Conservation (phyloP, 2,113 vertebrate species). For the Cyphomyrus plagiostoma region DNA sequence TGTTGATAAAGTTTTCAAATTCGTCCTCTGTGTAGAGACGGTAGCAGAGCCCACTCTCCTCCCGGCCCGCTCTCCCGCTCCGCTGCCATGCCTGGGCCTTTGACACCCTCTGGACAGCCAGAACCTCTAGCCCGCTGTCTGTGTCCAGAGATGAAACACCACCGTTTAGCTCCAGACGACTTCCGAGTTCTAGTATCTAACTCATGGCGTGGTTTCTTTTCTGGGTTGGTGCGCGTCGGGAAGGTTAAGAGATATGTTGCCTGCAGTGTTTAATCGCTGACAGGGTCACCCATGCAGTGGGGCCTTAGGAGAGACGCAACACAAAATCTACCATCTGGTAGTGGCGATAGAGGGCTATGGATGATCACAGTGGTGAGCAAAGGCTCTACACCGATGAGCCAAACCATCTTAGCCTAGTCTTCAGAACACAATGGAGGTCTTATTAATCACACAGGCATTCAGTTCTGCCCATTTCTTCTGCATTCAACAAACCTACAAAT, state of each 20-base stretch:
- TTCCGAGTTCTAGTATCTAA: neutral
- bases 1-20: slow-evolving; percentile 78
- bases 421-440: too few species aligned
- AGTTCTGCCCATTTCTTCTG: neutral
- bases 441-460: neutral
- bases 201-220: neutral
- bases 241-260: neutral
- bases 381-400: neutral
- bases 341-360: neutral
- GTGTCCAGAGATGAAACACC: neutral
- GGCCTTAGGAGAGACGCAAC: neutral
- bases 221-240: neutral
- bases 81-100: slow-evolving; percentile 97
- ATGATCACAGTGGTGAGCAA: neutral
- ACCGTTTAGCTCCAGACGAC: neutral
- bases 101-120: slow-evolving; percentile 86
- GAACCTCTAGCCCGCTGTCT: slow-evolving; percentile 86
- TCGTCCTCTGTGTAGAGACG: slow-evolving; percentile 91
- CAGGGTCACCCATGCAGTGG: neutral
- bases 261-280: neutral
- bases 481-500: neutral
- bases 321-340: neutral
- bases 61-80: slow-evolving; percentile 80
- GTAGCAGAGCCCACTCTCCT: slow-evolving; percentile 80
- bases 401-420: neutral